Percentiles rank a stretch among this genome's conserved stretches.
Conservation (phyloP, 2,113 vertebrate genomes). For the Gasterosteus nipponicus region DNA sequence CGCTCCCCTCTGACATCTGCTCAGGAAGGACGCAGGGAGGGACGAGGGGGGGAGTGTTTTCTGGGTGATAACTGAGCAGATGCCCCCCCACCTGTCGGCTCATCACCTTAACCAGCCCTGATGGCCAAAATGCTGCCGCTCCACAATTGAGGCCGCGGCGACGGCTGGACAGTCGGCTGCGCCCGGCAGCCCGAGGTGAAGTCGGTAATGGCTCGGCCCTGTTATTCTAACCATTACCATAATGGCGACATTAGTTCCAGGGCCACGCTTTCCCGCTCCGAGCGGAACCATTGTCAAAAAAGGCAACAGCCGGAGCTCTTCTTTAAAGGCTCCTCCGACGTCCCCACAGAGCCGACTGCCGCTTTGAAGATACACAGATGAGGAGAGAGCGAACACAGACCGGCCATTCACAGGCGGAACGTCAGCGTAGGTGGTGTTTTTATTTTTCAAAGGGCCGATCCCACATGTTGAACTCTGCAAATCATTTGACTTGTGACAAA, state of each 20-base stretch:
- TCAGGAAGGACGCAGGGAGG: constrained; percentile 3
- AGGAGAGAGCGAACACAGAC: constrained; percentile 51
- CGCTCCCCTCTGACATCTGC: constrained; percentile 5
- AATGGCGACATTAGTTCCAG: constrained; percentile 83
- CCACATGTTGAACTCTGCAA: constrained; percentile 42
- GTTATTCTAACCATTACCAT: constrained; percentile 83
- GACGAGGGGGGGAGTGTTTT: not conserved
- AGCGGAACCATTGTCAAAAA: constrained; percentile 60
- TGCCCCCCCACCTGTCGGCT: constrained; percentile 44
- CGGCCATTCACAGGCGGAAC: constrained; percentile 58
- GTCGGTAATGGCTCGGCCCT: constrained; percentile 74
- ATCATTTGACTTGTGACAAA: constrained; percentile 68
- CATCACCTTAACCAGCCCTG: constrained; percentile 73
- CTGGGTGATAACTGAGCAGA: constrained; percentile 53
- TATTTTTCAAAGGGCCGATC: constrained; percentile 40
- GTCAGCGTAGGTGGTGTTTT: constrained; percentile 56
- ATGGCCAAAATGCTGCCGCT: constrained; percentile 56
- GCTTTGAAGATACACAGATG: constrained; percentile 65
- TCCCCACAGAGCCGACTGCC: constrained; percentile 24
- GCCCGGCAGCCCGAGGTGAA: constrained; percentile 51
- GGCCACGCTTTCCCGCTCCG: constrained; percentile 70
- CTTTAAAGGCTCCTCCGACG: constrained; percentile 36
- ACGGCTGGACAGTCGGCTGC: constrained; percentile 41
- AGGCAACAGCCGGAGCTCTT: too few species aligned
- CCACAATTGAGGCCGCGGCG: constrained; percentile 14